Conservation (phyloP, 1,140 invertebrate genomes). For the Agrypnia vestita region DNA sequence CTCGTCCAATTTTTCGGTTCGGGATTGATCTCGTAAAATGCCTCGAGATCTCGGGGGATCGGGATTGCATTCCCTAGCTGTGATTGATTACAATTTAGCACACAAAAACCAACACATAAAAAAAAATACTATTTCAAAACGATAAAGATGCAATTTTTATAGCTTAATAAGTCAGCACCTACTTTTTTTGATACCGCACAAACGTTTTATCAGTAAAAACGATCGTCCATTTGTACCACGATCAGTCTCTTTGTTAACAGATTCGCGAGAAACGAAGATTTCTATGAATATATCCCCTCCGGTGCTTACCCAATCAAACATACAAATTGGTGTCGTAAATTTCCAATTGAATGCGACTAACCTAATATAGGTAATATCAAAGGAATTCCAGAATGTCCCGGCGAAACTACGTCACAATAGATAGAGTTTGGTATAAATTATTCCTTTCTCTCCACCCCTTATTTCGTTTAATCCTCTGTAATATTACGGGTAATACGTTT, state of each 20-base stretch:
- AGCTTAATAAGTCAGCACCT: too few relatives aligned
- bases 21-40: too few relatives aligned
- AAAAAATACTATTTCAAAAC: too few relatives aligned
- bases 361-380: slow-evolving; percentile 13
- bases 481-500: slow-evolving; percentile 1
- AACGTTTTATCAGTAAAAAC: not conserved
- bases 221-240: not conserved
- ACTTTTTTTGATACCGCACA: too few relatives aligned
- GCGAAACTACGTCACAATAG: slow-evolving; percentile 3
- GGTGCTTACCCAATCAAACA: slow-evolving; percentile 26
- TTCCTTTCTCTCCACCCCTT: slow-evolving; percentile 3
- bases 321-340: slow-evolving; percentile 43
- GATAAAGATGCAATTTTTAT: too few relatives aligned
- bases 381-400: slow-evolving; percentile 2
- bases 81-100: too few relatives aligned
- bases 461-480: slow-evolving; percentile 17
- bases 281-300: slow-evolving; percentile 26
- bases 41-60: too few relatives aligned
- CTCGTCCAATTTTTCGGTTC: too few relatives aligned
- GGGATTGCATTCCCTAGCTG: too few relatives aligned
- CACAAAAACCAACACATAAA: too few relatives aligned
- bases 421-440: slow-evolving; percentile 18
- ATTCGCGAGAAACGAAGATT: not conserved
- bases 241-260: not conserved
- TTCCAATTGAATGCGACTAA: not conserved